These are phyloP conservation scores for Blastobasis adustella DNA, from an alignment of 2,888 invertebrate species.

Conservation along the genomic window DNA sequence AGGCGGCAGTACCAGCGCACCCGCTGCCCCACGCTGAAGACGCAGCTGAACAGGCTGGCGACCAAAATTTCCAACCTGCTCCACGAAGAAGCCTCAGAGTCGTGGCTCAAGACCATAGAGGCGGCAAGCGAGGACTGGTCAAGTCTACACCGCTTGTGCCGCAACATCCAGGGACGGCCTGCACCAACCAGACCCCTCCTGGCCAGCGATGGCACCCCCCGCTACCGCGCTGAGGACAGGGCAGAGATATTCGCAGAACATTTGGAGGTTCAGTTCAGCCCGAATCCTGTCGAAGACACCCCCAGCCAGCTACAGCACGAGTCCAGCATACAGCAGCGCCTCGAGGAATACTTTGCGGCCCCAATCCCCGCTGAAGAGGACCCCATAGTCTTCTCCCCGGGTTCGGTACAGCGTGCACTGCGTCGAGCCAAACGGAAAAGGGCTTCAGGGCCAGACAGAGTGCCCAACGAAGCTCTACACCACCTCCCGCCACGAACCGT, in stretches of 20 bases:
- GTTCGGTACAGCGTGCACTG: not conserved
- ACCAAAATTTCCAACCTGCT: not conserved
- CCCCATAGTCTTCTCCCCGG: slow-evolving; percentile 8
- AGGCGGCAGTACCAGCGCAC: slow-evolving; percentile 2
- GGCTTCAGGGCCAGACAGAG: slow-evolving; percentile 13
- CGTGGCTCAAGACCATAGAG: slow-evolving; percentile 1
- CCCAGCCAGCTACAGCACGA: not conserved
- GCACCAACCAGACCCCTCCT: slow-evolving; percentile 1
- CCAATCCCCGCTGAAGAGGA: not conserved
- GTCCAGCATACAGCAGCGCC: not conserved
- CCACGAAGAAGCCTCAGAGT: not conserved
- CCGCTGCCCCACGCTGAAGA: slow-evolving; percentile 2
- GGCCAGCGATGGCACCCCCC: not conserved
- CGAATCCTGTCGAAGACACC: not conserved
- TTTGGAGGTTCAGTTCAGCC: slow-evolving; percentile 6
- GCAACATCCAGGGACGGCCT: not conserved
- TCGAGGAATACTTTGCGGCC: not conserved
- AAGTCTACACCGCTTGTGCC: slow-evolving; percentile 1
- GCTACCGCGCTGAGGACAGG: slow-evolving; percentile 6
- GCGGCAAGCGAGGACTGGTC: not conserved
- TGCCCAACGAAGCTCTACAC: slow-evolving; percentile 12
- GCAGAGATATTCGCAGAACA: slow-evolving; percentile 4
- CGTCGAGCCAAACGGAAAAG: slow-evolving; percentile 5
- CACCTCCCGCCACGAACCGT: slow-evolving; percentile 10
- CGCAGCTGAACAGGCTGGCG: not conserved